Evolutionary conservation across 2,113 vertebrate species (phyloP).

Genomic region (Laterallus jamaicensis): DNA sequence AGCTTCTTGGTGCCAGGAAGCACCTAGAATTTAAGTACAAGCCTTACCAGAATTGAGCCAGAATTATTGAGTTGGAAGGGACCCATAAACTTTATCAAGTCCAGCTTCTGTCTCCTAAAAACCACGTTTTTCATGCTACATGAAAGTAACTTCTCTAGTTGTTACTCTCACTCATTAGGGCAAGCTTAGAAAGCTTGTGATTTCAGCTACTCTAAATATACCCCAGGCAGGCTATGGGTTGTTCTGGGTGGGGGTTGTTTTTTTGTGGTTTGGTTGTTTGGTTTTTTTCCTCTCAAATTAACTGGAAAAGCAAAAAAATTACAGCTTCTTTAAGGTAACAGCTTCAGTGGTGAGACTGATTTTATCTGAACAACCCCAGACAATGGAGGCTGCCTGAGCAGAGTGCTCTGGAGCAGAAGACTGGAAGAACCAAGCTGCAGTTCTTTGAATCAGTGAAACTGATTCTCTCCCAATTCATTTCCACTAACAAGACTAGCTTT

Average conservation of each 20-base stretch:
- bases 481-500: not conserved
- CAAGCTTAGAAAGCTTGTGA: not conserved
- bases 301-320: not conserved
- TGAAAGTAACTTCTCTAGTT: not conserved
- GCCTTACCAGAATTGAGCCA: too few relatives aligned
- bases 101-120: not conserved
- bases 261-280: too few relatives aligned
- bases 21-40: not conserved
- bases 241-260: not conserved
- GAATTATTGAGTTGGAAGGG: too few relatives aligned
- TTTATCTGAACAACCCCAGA: not conserved
- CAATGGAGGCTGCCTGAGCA: not conserved
- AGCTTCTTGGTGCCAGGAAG: not conserved
- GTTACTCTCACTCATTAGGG: not conserved
- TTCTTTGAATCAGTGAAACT: not conserved
- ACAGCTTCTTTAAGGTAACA: not conserved
- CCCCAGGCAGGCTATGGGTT: fast-evolving
- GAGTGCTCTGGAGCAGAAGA: not conserved
- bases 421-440: not conserved
- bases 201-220: not conserved
- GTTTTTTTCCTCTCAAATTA: not conserved
- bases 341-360: not conserved
- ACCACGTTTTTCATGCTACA: fast-evolving
- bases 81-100: too few relatives aligned
- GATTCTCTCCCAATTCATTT: not conserved